Evolutionary conservation across 2,113 vertebrate genomes (phyloP), one percentile per base, ranked within the genome.

Genomic region (Bucco capensis): DNA sequence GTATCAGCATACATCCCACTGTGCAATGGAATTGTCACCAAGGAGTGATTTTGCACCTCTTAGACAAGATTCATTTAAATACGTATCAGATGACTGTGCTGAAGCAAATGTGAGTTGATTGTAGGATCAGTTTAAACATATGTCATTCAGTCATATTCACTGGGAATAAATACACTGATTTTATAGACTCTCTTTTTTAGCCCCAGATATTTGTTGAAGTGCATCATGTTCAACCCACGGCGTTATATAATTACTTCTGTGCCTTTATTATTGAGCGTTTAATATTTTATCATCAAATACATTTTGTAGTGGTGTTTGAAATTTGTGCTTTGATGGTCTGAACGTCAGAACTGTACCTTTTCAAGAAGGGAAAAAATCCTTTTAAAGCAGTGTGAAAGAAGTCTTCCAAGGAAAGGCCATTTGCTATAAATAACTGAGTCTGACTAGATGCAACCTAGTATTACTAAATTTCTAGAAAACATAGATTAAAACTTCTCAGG

Each of bases 241-340:
- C 93, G 88, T 97, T 97, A 97, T 91, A 89, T 96, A 97, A 97
- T 96, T 2, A 80, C 84, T 93, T 86, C 58, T 88, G 24, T 94
- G 92, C 54, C 88, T 97, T 96, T 96, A 85, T 97, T 97, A 94
- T 81, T 61, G 80, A 96, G 95, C 83, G 35, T 42, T 96, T 90
- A 89, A 94, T 89, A 91, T 97, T 97, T 98, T 94, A 95, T 95
- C 72, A 95, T 95, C 91, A 95, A 96, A 96, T 30, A 46, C 95
- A 96, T 96, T 97, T 97, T 67, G 51, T 94, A 94, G 74, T 69
- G 84, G 79, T 95, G 85, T 96, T 92, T 97, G 95, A 97, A 97
- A 83, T 93, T 96, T 96, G 94, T 91, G 49, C 91, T 97, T 96
- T 97, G 94, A 96, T 94, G 77, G 38, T n/a, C 94, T 84, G 53